Evolutionary conservation across 2,113 vertebrate genomes (phyloP), one percentile per base, ranked within the genome.

Genomic region (Chionis minor): DNA sequence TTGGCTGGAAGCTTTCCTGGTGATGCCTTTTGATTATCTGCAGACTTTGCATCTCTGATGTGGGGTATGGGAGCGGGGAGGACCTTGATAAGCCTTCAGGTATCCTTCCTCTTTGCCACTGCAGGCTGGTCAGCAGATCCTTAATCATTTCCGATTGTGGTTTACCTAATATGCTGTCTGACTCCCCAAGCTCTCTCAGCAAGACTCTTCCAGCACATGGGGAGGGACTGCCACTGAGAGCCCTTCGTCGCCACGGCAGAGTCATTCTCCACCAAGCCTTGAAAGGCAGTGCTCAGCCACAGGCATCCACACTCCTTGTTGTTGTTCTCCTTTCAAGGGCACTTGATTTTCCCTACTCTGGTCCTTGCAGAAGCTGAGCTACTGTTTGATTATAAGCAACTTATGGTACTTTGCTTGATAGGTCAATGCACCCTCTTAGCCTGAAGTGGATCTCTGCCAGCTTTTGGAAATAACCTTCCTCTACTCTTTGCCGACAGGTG

Each of bases 401-500:
- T 30, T 8, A 32, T 10, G 23, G 9, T 79, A 70, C 51, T 51
- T 77, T 5, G 3, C 33, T n/a, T 45, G 45, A 55, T 23, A 54
- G 65, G 77, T 63, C 78, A 73, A 0, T 63, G 55, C 7, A 77
- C 22, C 35, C 42, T 88, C 69, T 92, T n/a, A 62, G 51, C 8
- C 54, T 5, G 3, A 4, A 5, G 14, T 62, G 38, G 14, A 51
- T 55, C 42, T 93, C 56, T 44, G 52, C 59, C 83, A 73, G 55
- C 10, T 33, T 75, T 94, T 92, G 79, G 75, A 86, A 70, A 38
- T 87, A 49, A 93, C 81, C 58, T 88, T 95, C 56, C 44, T 79
- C 65, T 93, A 13, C 9, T 75, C 86, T 89, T 44, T 96, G 86
- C 83, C 7, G 6, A 78, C 97, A 99, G 99, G 99, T 99, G 91